Base-by-base conservation (phyloP, 2,888 invertebrate genomes). In the Sympetrum striolatum region DNA sequence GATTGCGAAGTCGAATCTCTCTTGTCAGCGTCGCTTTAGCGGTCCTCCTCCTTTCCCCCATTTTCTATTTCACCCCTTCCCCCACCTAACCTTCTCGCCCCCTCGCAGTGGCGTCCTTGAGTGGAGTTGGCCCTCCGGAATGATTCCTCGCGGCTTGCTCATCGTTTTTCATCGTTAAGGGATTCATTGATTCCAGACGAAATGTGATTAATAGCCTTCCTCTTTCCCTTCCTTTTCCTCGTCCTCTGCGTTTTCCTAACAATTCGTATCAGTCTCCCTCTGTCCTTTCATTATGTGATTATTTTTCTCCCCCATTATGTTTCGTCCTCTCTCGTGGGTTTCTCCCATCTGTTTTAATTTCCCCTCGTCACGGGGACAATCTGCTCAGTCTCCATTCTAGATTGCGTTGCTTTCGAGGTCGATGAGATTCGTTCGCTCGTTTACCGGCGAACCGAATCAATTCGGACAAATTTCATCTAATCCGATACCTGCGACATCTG, bases 141-240 rank as follows among this genome's bases (percentile, higher is more conserved):
- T 73, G 73, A 73, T 31, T 25, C 25, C 31, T 14, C 25, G 73
- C 14, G 73, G 60, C 86, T 39, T 22, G 22, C 35, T 82, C 37
- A 37, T 31, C 60, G 60, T 37, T 35, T 60, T 58, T 86, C 86
- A 86, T 86, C 53, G 82, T 82, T 82, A 22, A 60, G 82, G 53
- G 53, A 58, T 82, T 35, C 86, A 86, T 86, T 60, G 86, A 60
- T 86, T 86, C 64, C 58, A 18, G 81, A 48, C 48, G 25, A 25
- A 31, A 35, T 82, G 60, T 60, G 86, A 86, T 86, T 86, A 64
- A 86, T 86, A 37, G 60, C 39, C 37, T 37, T 37, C 80, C 73
- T 80, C 82, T 35, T 31, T 35, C 58, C 18, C 1, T 18, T 15
- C 31, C 82, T 15, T 6, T 35, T 22, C 37, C 31, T 31, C 18